phyloP scores from a whole-genome alignment of 2,797 vertebrate species.

The Todus mexicanus region DNA sequence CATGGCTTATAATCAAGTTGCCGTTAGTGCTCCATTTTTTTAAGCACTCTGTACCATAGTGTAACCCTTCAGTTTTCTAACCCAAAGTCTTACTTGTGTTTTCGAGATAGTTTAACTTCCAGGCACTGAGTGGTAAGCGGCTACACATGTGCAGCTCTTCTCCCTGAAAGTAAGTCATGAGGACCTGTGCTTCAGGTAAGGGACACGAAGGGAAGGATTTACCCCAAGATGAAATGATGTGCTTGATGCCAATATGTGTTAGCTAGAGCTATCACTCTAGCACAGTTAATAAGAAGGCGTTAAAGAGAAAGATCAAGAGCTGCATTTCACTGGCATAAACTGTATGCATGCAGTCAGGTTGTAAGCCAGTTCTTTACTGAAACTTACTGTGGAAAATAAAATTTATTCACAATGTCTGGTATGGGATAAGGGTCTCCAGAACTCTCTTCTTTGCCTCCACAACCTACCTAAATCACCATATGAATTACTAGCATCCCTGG shows the following conservation, averaged over 20 bases:
- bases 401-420: neutral
- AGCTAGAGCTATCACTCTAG: neutral
- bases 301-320: neutral
- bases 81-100: neutral
- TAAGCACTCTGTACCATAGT: neutral
- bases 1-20: neutral
- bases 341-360: neutral
- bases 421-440: neutral
- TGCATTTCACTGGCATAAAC: neutral
- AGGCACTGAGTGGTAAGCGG: neutral
- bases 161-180: neutral
- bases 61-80: neutral
- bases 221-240: neutral
- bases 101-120: neutral
- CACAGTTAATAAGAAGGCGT: neutral
- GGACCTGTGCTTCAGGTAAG: neutral
- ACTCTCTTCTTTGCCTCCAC: neutral
- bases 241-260: neutral
- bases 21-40: neutral
- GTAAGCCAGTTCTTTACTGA: neutral
- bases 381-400: neutral
- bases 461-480: neutral
- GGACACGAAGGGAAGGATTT: neutral
- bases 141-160: neutral
- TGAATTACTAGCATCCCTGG: neutral